phyloP scores from a whole-genome alignment of 1,140 invertebrate species.

The Pristionchus pacificus region DNA sequence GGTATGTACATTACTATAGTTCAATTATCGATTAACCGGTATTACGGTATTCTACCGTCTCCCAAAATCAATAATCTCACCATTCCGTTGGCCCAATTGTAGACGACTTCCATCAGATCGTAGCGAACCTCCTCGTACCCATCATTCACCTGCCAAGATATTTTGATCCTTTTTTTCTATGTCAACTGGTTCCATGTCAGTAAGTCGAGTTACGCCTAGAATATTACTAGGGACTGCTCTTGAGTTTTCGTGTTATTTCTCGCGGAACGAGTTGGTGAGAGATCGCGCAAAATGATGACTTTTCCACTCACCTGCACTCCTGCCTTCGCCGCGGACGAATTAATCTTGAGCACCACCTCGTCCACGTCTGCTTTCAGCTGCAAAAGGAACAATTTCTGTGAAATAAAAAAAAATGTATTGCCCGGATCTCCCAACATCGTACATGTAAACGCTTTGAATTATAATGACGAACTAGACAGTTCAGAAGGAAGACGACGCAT shows the following conservation, averaged over 20 bases:
- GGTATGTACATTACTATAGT: constrained; percentile 30
- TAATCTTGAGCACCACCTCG: constrained; percentile 59
- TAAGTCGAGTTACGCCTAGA: constrained; percentile 63
- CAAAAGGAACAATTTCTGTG: constrained; percentile 39
- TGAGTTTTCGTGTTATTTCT: too few species aligned
- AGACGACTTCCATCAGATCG: constrained; percentile 83
- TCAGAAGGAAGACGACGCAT: too few species aligned
- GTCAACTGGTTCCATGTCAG: constrained; percentile 63
- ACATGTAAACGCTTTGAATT: too few species aligned
- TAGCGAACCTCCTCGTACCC: constrained; percentile 73
- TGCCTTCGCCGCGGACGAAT: constrained; percentile 62
- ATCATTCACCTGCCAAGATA: constrained; percentile 15
- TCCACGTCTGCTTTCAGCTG: constrained; percentile 65
- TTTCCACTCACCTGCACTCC: constrained; percentile 53
- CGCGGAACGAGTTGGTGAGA: too few species aligned
- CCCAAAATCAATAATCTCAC: too few species aligned
- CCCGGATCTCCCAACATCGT: too few species aligned
- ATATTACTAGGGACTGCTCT: constrained; percentile 61
- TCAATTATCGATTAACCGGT: too few species aligned
- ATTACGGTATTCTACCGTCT: too few species aligned
- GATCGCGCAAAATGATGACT: too few species aligned
- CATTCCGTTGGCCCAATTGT: constrained; percentile 79
- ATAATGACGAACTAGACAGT: too few species aligned
- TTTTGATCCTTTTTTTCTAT: too few species aligned
- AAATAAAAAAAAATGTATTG: too few species aligned